Conservation (phyloP, 2,888 invertebrate genomes). For the Lasius platythorax region DNA sequence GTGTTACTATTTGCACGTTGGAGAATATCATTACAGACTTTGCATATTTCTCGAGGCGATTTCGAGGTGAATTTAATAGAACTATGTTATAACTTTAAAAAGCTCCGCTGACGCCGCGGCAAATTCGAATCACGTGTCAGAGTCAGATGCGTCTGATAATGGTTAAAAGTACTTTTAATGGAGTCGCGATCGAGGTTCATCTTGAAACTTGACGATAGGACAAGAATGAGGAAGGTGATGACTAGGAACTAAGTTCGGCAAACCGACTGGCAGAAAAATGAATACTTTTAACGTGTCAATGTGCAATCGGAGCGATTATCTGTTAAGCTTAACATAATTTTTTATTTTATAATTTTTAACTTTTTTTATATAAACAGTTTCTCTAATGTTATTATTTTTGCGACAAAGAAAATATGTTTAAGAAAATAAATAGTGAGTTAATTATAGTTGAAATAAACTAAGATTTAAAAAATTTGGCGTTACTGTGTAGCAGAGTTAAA, state of each 20-base stretch:
- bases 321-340: background rate
- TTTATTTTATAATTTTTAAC: background rate
- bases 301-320: background rate
- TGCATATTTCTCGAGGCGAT: conserved; percentile 26
- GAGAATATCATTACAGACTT: conserved; percentile 8
- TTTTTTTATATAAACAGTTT: background rate
- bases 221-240: conserved; percentile 39
- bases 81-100: conserved; percentile 64
- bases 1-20: background rate
- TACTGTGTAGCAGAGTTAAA: background rate
- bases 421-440: background rate
- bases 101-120: conserved; percentile 43
- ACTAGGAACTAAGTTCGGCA: conserved; percentile 37
- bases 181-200: conserved; percentile 54
- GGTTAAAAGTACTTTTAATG: conserved; percentile 68
- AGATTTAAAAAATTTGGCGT: background rate
- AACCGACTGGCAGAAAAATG: conserved; percentile 32
- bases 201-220: conserved; percentile 65
- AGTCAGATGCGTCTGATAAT: conserved; percentile 73
- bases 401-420: background rate
- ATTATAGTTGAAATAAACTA: background rate
- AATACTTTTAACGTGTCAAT: conserved; percentile 13
- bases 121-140: conserved; percentile 74
- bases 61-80: conserved; percentile 56
- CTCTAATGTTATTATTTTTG: background rate